phyloP scores from a whole-genome alignment of 2,113 vertebrate species.

The Capreolus pygargus region DNA sequence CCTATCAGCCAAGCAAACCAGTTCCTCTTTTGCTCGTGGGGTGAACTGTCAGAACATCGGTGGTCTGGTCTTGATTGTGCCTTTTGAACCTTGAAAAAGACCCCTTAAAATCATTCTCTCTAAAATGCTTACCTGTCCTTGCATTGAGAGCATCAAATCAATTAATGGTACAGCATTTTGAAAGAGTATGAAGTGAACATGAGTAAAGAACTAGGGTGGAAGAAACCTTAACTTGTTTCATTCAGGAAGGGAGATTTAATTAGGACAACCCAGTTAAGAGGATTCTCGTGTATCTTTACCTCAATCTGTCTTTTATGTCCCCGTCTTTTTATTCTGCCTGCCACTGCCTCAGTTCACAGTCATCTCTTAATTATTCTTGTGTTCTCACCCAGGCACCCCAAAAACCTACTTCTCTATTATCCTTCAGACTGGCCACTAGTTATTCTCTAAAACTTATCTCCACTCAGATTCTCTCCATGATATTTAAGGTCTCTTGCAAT shows the following conservation, averaged over 20 bases:
- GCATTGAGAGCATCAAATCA: background rate
- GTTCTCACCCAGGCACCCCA: background rate
- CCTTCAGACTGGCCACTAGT: background rate
- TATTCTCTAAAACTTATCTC: background rate
- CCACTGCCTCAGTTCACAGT: background rate
- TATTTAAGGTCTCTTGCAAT: background rate
- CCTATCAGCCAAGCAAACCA: background rate
- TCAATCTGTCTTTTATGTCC: background rate
- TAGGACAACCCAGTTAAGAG: background rate
- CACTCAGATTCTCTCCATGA: background rate
- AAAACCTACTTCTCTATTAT: background rate
- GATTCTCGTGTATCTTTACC: background rate
- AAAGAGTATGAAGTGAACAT: background rate
- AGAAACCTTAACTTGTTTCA: background rate
- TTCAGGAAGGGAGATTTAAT: background rate
- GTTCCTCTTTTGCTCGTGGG: background rate
- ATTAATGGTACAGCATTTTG: background rate
- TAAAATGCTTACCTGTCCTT: background rate
- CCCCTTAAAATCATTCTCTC: background rate
- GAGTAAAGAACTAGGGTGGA: background rate
- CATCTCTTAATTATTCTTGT: background rate
- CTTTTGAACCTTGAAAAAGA: background rate
- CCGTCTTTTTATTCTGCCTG: background rate
- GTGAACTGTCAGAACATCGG: background rate
- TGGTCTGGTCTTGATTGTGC: background rate